Evolutionary conservation across 2,888 invertebrate species (phyloP).

Genomic region (Ctena decussata): DNA sequence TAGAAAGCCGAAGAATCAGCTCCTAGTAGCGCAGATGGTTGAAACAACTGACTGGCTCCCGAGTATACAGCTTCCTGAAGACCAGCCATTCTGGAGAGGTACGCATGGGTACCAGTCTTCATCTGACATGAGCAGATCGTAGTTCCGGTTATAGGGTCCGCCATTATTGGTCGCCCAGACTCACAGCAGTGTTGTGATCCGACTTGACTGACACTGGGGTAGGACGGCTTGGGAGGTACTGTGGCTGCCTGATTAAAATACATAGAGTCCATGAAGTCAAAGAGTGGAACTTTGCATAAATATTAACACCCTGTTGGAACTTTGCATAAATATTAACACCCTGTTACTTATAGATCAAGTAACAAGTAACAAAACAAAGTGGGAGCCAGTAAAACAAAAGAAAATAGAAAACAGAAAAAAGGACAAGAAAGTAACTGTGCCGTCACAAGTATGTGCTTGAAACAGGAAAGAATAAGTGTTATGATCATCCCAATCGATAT

Average conservation of each 20-base stretch:
- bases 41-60: not conserved
- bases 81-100: slow-evolving; percentile 56
- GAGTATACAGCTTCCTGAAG: slow-evolving; percentile 57
- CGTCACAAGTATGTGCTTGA: too few species aligned
- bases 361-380: too few species aligned
- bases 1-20: slow-evolving; percentile 60
- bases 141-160: slow-evolving; percentile 67
- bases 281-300: too few species aligned
- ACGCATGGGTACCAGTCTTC: slow-evolving; percentile 58
- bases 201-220: slow-evolving; percentile 1
- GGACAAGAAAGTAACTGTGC: too few species aligned
- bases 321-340: too few species aligned
- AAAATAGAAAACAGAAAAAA: too few species aligned
- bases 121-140: slow-evolving; percentile 70
- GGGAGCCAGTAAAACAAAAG: too few species aligned
- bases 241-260: not conserved
- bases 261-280: too few species aligned
- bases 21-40: slow-evolving; percentile 15
- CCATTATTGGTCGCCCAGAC: slow-evolving; percentile 64
- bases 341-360: too few species aligned
- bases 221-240: not conserved
- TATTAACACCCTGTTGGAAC: too few species aligned
- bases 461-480: too few species aligned
- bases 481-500: too few species aligned
- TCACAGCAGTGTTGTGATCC: slow-evolving; percentile 4